A percentile compares a stretch with the other conserved stretches of the same genome.
These are phyloP conservation scores for Drepana arcuata DNA, from an alignment of 1,140 invertebrate species.

Conservation along the genomic window DNA sequence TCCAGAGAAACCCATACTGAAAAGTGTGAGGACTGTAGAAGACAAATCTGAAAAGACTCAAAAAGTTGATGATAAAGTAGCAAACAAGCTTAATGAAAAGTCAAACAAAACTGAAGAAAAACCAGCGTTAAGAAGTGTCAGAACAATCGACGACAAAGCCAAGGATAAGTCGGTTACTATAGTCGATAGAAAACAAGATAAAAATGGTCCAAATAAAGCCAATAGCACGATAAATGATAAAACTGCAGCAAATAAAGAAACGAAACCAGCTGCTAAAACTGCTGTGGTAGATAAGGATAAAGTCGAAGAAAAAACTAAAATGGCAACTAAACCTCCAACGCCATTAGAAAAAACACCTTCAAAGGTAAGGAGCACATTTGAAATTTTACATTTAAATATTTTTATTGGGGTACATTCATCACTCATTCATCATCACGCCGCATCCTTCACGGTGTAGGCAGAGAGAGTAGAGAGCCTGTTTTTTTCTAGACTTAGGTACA, in stretches of 20 bases:
- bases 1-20: constrained; percentile 46
- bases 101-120: constrained; percentile 48
- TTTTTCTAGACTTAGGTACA: too few relatives aligned
- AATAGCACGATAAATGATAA: constrained; percentile 35
- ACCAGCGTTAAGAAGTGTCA: constrained; percentile 44
- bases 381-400: too few relatives aligned
- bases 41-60: constrained; percentile 55
- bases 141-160: constrained; percentile 52
- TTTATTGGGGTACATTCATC: too few relatives aligned
- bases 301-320: constrained; percentile 37
- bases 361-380: too few relatives aligned
- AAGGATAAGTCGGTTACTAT: constrained; percentile 58
- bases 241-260: constrained; percentile 24
- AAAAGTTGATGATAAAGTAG: too few relatives aligned
- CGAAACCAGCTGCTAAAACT: constrained; percentile 6
- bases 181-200: constrained; percentile 45
- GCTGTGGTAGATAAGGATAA: constrained; percentile 11
- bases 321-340: constrained; percentile 58
- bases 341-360: constrained; percentile 48
- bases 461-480: too few relatives aligned
- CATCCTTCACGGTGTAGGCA: too few relatives aligned
- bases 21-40: constrained; percentile 52
- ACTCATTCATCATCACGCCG: too few relatives aligned
- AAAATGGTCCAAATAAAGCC: constrained; percentile 36
- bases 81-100: too few relatives aligned